phyloP scores from a whole-genome alignment of 2,113 vertebrate genomes.

The Pomatostomus ruficeps region DNA sequence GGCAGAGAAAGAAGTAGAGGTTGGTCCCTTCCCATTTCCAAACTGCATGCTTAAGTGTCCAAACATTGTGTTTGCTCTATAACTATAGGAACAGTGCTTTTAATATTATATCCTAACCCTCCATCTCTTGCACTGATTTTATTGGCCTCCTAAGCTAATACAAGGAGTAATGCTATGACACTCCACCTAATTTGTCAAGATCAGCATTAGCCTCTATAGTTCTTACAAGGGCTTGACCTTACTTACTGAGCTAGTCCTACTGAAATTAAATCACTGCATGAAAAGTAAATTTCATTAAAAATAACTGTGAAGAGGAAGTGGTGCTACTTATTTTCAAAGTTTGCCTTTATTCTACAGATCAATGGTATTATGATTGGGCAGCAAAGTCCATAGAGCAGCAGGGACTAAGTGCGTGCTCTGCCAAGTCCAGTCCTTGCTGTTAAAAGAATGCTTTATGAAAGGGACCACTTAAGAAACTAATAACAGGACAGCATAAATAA shows the following conservation, averaged over 20 bases:
- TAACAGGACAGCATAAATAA: not conserved
- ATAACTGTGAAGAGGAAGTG: not conserved
- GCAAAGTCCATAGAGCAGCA: not conserved
- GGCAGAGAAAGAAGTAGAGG: not conserved
- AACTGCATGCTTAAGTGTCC: not conserved
- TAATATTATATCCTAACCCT: not conserved
- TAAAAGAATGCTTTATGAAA: not conserved
- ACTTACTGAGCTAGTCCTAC: not conserved
- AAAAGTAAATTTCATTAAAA: conserved; percentile 16
- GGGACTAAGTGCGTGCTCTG: not conserved
- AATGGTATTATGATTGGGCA: not conserved
- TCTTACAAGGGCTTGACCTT: not conserved
- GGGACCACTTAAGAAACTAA: not conserved
- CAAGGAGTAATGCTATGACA: not conserved
- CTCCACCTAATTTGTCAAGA: not conserved
- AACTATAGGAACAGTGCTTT: not conserved
- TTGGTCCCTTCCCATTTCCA: not conserved
- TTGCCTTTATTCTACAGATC: conserved; percentile 5
- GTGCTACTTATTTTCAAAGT: not conserved
- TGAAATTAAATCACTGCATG: conserved; percentile 3
- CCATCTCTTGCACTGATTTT: not conserved
- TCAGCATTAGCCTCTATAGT: not conserved
- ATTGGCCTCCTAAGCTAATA: not conserved
- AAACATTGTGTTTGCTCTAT: not conserved
- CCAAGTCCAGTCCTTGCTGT: not conserved